Base-by-base conservation (phyloP, 2,113 vertebrate genomes). In the Xenus cinereus region DNA sequence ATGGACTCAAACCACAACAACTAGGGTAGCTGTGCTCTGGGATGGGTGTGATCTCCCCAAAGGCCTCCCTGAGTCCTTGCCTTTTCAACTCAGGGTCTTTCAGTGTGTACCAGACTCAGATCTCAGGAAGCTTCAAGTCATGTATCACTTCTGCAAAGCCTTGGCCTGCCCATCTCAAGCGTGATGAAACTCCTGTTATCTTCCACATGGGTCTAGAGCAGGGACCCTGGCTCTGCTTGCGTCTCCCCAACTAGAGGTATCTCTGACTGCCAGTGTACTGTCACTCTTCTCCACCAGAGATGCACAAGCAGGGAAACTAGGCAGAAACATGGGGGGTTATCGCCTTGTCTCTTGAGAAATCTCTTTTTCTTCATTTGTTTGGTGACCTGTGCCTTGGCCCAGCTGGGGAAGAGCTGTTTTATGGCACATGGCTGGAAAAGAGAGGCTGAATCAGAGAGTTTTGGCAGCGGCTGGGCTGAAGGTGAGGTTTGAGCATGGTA, bases 181-280 rank as follows among this genome's bases (percentile, higher is more conserved):
- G 63, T 12, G 27, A 24, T 76, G 45, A 80, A 60, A 39, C 12
- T 94, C 33, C 71, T 77, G 35, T 62, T 73, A 32, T 14, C 54
- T 74, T 67, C 41, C 56, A 39, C 54, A 24, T 19, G 20, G 32
- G 16, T 41, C 26, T 43, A 60, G 67, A 88, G 59, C 54, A 77
- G 64, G 64, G 11, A 30, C 8, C 11, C 21, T 39, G 54, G 16
- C 10, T 86, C 68, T 94, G 45, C 46, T 69, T 43, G 7, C 14
- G 5, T 33, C 59, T 84, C 4, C 27, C 12, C 5, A 7, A 19
- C 30, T 15, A 75, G 33, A 76, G 27, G 8, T 48, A 33, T 41
- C 37, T 74, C 50, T 3, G 5, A 0, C n/a, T 46, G 73, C 72
- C 80, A 62, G n/a, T 0, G 0, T 24, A 20, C 46, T 8, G 5